Evolutionary conservation across 2,888 invertebrate species (phyloP).

Genomic region (Ashinkailepas kermadecensis): DNA sequence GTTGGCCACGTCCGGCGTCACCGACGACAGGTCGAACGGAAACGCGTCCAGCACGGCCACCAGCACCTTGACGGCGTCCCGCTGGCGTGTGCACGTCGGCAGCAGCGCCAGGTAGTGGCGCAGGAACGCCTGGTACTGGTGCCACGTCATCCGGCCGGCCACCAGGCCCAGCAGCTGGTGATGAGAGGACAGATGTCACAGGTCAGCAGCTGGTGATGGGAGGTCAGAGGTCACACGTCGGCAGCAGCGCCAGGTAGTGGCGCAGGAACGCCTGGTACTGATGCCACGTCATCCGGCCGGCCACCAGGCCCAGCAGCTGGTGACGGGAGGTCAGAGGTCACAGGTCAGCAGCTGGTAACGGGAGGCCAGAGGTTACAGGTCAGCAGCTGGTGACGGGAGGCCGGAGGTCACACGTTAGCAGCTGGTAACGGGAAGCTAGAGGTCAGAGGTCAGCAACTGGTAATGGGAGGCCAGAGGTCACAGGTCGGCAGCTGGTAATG

Average conservation of each 20-base stretch:
- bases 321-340: too few relatives aligned
- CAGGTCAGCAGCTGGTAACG: too few relatives aligned
- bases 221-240: neutral
- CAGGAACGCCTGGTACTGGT: constrained; percentile 73
- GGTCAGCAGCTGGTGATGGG: too few relatives aligned
- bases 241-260: constrained; percentile 61
- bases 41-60: constrained; percentile 79
- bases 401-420: too few relatives aligned
- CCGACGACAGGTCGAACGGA: constrained; percentile 66
- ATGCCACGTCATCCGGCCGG: constrained; percentile 76
- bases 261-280: constrained; percentile 76
- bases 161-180: constrained; percentile 54
- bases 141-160: constrained; percentile 76
- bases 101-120: constrained; percentile 72
- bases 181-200: too few relatives aligned
- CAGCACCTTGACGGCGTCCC: constrained; percentile 67
- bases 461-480: neutral
- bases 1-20: constrained; percentile 15
- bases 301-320: constrained; percentile 57
- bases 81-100: constrained; percentile 59
- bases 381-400: too few relatives aligned
- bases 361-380: neutral
- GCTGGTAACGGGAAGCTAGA: too few relatives aligned
- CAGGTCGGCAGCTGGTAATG: too few relatives aligned
- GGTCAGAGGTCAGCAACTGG: too few relatives aligned